These are phyloP conservation scores for Tragelaphus imberbis DNA, from an alignment of 2,113 vertebrate genomes.

Conservation along the genomic window DNA sequence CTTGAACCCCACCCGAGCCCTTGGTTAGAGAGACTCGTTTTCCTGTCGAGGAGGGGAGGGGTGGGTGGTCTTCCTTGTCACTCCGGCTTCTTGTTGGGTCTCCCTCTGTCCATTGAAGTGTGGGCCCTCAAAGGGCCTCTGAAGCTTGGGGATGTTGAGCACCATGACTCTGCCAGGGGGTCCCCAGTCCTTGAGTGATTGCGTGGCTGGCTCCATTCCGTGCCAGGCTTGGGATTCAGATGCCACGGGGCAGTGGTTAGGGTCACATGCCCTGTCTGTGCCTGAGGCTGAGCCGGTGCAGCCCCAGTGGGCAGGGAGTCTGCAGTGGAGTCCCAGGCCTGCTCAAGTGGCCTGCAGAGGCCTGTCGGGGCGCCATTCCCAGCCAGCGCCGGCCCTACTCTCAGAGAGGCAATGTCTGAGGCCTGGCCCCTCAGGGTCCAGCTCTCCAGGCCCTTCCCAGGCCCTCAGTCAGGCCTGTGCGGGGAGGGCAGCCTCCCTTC, in stretches of 20 bases:
- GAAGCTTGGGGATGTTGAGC: background rate
- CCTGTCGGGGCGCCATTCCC: background rate
- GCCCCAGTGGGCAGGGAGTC: background rate
- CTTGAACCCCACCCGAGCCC: background rate
- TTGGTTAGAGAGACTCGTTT: background rate
- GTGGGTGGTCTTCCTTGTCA: background rate
- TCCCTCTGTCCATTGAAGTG: background rate
- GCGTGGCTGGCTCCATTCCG: background rate
- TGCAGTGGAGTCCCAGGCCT: background rate
- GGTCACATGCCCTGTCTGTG: background rate
- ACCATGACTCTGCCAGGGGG: background rate
- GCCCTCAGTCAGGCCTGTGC: background rate
- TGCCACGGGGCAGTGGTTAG: background rate
- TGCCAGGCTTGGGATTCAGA: background rate
- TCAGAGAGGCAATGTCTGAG: background rate
- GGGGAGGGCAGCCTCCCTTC: background rate
- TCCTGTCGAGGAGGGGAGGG: background rate
- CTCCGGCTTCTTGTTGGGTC: background rate
- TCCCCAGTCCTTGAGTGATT: background rate
- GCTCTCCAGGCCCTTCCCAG: background rate
- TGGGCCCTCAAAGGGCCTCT: background rate
- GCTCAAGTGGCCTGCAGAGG: background rate
- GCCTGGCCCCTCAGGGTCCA: background rate
- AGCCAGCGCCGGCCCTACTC: slow-evolving; percentile 6
- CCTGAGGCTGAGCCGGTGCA: background rate